Evolutionary conservation across 2,888 invertebrate species (phyloP), one percentile per base, ranked within the genome.

Genomic region (Plusia festucae): DNA sequence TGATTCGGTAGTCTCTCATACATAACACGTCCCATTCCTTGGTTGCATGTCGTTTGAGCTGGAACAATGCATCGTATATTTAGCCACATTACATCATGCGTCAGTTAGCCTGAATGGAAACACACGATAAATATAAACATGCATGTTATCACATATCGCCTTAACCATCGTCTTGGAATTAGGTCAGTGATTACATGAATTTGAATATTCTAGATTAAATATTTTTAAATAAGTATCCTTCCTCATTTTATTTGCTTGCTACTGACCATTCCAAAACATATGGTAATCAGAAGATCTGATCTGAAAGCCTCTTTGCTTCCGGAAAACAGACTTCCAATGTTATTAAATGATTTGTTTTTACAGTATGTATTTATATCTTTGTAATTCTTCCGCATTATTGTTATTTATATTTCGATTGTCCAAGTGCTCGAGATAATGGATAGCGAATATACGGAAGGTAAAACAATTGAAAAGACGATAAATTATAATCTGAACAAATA

Each of bases 11-110:
- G 92, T 84, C 98, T 96, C 92, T 98, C 98, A 88, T 98, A 98
- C 93, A 98, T 97, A 40, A 98, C 97, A 87, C 98, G 96, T 49
- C 98, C 98, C 88, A 97, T 96, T 63, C 98, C 98, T 88, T 98
- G 97, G 88, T 98, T 98, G 91, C 98, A 98, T 68, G 98, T 98
- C 76, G 98, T 98, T 96, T 98, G 98, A 86, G 97, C 98, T 97
- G 91, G 56, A 87, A 61, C 53, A 73, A 66, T 75, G 56, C 8
- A 34, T 44, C 51, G 55, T 69, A 62, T 65, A 70, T 68, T 55
- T 60, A 60, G 59, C 0, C 24, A 32, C 40, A 27, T 34, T 59
- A 22, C 20, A 53, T 53, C 20, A 18, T 44, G 61, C 24, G 15
- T 24, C 52, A 18, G 18, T 49, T 16, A 18, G 22, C 49, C 51